These are phyloP conservation scores for Asarcornis scutulata DNA, from an alignment of 2,113 vertebrate species.

Conservation along the genomic window DNA sequence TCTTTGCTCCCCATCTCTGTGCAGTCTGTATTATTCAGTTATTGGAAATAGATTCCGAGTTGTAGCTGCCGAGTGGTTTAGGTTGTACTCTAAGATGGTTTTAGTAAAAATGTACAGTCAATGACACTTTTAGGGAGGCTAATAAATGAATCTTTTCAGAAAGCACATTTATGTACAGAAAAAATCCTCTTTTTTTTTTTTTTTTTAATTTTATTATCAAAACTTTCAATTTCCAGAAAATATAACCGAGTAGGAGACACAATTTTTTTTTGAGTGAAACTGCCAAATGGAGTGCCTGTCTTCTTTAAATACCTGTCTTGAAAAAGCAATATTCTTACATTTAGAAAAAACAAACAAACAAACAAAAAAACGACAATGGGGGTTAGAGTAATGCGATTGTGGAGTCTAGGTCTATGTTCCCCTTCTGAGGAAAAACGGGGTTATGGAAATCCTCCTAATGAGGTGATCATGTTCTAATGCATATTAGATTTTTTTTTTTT, in stretches of 20 bases:
- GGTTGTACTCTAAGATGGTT: constrained; percentile 15
- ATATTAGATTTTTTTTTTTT: not conserved
- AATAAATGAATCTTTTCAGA: constrained; percentile 39
- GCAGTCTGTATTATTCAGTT: constrained; percentile 58
- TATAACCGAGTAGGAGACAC: constrained; percentile 40
- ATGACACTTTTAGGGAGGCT: constrained; percentile 50
- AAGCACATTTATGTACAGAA: not conserved
- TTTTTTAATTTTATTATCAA: not conserved
- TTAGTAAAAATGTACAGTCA: constrained; percentile 53
- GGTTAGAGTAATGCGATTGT: constrained; percentile 1
- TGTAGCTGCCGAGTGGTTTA: constrained; percentile 13
- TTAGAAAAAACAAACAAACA: not conserved
- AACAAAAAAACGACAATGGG: constrained; percentile 3
- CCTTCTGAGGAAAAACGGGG: not conserved
- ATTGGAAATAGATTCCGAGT: constrained; percentile 71
- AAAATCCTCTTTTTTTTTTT: not conserved
- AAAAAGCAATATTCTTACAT: constrained; percentile 45
- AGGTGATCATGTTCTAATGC: constrained; percentile 19
- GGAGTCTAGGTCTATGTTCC: not conserved
- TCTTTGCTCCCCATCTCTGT: constrained; percentile 61
- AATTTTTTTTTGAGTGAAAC: constrained; percentile 44
- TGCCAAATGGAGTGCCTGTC: constrained; percentile 38
- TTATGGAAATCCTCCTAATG: constrained; percentile 11
- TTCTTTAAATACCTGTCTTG: constrained; percentile 57
- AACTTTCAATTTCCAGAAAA: constrained; percentile 56